Evolutionary conservation across 2,888 invertebrate genomes (phyloP), one percentile per base, ranked within the genome.

Genomic region (Nebria brevicollis): DNA sequence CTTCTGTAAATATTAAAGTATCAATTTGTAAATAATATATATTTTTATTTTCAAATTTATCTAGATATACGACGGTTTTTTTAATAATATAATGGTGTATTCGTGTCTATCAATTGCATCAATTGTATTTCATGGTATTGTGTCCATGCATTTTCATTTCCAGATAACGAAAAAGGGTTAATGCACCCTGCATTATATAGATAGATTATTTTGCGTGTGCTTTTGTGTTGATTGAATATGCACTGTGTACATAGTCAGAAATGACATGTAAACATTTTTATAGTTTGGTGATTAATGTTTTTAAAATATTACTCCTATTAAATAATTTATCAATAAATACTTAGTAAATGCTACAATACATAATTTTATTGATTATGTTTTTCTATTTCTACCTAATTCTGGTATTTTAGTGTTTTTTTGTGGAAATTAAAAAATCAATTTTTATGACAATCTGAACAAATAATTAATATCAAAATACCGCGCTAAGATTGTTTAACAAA

Each of bases 151-250:
- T 68, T 77, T 13, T 15, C 72, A 64, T 72, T 72, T 78, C 72
- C 66, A 20, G 73, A 70, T 65, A 78, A 68, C 66, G 73, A 34
- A 34, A 34, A 4, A 34, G 78, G 78, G 72, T 78, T 25, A 78
- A 78, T 42, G 78, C 73, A 65, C 78, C 77, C 66, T 65, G 41
- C n/a, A 70, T 54, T 54, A 70, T 41, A 15, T 42, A 20, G 78
- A 72, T 73, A 66, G 72, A 68, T 81, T 81, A 82, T 83, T 82
- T 78, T 72, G 82, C 83, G 81, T 85, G 82, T 78, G 79, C 20
- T 20, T 70, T 34, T 25, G 34, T 70, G 25, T 26, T 26, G 26
- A 70, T 70, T 70, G 54, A 54, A 54, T 20, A 20, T 11, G 0
- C 54, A 54, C 54, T 54, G 2, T 13, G 13, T 54, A 54, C 54